Base-by-base conservation (phyloP, 1,140 invertebrate genomes). In the Drosophila truncata region DNA sequence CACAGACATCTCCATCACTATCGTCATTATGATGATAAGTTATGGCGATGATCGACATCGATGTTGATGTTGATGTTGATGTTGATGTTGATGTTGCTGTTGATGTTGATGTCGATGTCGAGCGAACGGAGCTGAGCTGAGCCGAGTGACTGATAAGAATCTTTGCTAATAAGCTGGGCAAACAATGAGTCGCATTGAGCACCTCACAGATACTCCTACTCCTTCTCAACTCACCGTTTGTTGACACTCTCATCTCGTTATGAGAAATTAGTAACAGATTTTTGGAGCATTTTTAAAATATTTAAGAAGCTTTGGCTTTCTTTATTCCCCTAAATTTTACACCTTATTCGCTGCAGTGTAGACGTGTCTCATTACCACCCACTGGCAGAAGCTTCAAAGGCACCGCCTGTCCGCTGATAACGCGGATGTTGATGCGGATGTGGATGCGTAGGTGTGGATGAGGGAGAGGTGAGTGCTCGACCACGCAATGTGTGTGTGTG, bases 111-210 rank as follows among this genome's bases (percentile, higher is more conserved):
- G 49, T 64, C 52, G 50, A 59, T 50, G 47, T 50, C 37, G 20
- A 35, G 58, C 39, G 59, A 67, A 63, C 65, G 18, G 44, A 67
- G 59, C 44, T 47, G 18, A 64, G 29, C 44, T 23, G 42, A 64
- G 61, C 47, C 39, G 49, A 64, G 42, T 65, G 62, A 78, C 67
- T 87, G 83, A 87, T 87, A 87, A 88, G 69, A 88, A 74, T 87
- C 79, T 87, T 87, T 87, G 85, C 84, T 88, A 87, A 87, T 87
- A 88, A 87, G 77, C 80, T 78, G 61, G 49, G 62, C 60, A 87
- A 87, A 88, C 84, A 88, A 77, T 29, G 27, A 78, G 49, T 49
- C 52, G 58, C 47, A 69, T 65, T 59, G 41, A 62, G 46, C 69
- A 35, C 33, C 33, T 33, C 33, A 6, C 41, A 42, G n/a, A 42